A percentile compares a stretch with the other conserved stretches of the same genome.
These are phyloP conservation scores for Atta cephalotes DNA, from an alignment of 1,140 invertebrate genomes.

Conservation along the genomic window DNA sequence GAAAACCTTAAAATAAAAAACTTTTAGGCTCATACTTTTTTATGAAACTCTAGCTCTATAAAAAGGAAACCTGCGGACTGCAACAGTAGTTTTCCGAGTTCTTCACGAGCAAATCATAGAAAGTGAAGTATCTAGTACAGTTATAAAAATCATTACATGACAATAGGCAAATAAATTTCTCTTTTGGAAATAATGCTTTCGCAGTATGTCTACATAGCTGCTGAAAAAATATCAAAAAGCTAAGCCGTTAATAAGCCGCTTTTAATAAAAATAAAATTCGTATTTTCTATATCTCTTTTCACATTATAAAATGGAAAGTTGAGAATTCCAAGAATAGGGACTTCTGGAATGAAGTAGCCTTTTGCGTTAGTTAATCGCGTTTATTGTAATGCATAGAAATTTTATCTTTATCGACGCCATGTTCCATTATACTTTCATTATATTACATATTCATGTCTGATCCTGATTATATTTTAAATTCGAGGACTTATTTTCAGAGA, in stretches of 20 bases:
- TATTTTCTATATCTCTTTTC: too few relatives aligned
- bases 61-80: too few relatives aligned
- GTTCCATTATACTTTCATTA: slow-evolving; percentile 49
- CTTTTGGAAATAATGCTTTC: too few relatives aligned
- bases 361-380: not conserved
- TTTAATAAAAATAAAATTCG: not conserved
- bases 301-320: not conserved
- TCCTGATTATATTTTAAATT: slow-evolving; percentile 65
- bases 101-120: too few relatives aligned
- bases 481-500: slow-evolving; percentile 69
- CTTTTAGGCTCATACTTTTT: too few relatives aligned
- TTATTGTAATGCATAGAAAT: not conserved
- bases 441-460: slow-evolving; percentile 66
- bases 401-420: not conserved
- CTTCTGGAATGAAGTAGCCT: not conserved
- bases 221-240: not conserved
- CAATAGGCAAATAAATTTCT: too few relatives aligned
- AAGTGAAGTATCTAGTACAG: too few relatives aligned
- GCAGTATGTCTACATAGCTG: not conserved
- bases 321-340: not conserved
- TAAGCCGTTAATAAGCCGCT: too few relatives aligned
- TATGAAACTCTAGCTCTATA: too few relatives aligned
- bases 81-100: too few relatives aligned
- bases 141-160: too few relatives aligned
- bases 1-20: too few relatives aligned